Base-by-base conservation (phyloP, 1,140 invertebrate genomes). In the Caenorhabditis brenneri region DNA sequence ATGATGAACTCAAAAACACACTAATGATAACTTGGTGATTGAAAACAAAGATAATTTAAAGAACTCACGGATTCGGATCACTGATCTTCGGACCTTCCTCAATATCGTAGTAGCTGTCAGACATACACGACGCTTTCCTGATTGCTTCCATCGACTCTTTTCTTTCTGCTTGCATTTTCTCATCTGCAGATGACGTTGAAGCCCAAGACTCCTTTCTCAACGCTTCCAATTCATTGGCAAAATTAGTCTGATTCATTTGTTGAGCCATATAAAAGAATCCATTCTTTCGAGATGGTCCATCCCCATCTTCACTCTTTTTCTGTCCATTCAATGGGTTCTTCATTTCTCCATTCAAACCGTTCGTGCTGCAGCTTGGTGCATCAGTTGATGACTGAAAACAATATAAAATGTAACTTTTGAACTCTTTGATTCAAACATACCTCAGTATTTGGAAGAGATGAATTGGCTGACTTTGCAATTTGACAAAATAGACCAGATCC, bases 401-500 rank as follows among this genome's bases (percentile, higher is more conserved):
- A 69, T 22, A 2, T 27, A 15, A 42, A 19, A 24, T 84, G 4
- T 12, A 19, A 3, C 29, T 27, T 49, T 4, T n/a, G 15, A 12
- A 15, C n/a, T 7, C 19, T 42, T 0, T 10, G 16, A 3, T 55
- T 42, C 22, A 27, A 33, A 79, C 2, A 46, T 51, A 80, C 78
- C 29, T 80, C 46, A 10, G 46, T 22, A 24, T n/a, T 27, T 53
- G 78, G 31, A 16, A 31, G n/a, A 9, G 36, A 51, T 31, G 78
- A 31, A 10, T 31, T 36, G 2, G 48, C 78, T 1, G 55, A 55
- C 19, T 80, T 84, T 6, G 82, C 82, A 12, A 92, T 91, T 31
- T 91, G 93, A 86, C 94, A 94, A 89, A 96, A 96, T 0, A 97
- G 91, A 0, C 96, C 96, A 0, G 94, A 93, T 6, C 95, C 95